Percentiles rank a stretch among this genome's conserved stretches.
phyloP scores from a whole-genome alignment of 2,113 vertebrate species.

The Prolemur simus region DNA sequence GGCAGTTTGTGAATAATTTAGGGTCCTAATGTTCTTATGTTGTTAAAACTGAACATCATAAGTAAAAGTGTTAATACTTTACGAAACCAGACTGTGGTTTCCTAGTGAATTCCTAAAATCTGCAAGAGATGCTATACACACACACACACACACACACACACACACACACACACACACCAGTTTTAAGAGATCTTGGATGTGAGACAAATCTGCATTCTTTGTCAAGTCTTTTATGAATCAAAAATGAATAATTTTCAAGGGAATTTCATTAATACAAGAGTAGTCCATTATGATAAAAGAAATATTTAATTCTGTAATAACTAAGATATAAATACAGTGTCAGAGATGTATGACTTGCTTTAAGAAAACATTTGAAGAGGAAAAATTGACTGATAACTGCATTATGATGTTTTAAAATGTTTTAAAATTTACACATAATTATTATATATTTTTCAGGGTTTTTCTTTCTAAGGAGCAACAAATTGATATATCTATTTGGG shows the following conservation, averaged over 20 bases:
- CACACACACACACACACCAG: not conserved
- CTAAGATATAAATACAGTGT: not conserved
- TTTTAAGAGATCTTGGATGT: not conserved
- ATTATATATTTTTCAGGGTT: not conserved
- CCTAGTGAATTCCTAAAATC: not conserved
- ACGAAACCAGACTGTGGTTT: not conserved
- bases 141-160: not conserved
- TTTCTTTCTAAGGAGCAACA: not conserved
- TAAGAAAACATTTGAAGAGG: not conserved
- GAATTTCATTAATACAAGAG: not conserved
- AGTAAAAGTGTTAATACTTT: not conserved
- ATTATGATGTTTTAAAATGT: not conserved
- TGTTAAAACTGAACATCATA: not conserved
- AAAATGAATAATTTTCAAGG: not conserved
- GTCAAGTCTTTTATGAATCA: not conserved
- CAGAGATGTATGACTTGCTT: not conserved
- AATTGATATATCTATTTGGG: not conserved
- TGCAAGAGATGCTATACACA: not conserved
- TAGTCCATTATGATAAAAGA: not conserved
- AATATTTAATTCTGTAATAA: not conserved
- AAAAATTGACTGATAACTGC: not conserved
- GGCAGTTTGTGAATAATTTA: not conserved
- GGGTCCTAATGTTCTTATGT: not conserved
- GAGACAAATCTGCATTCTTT: not conserved
- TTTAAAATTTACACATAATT: not conserved